Evolutionary conservation across 2,888 invertebrate species (phyloP), one percentile per base, ranked within the genome.

Genomic region (Melieria crassipennis): DNA sequence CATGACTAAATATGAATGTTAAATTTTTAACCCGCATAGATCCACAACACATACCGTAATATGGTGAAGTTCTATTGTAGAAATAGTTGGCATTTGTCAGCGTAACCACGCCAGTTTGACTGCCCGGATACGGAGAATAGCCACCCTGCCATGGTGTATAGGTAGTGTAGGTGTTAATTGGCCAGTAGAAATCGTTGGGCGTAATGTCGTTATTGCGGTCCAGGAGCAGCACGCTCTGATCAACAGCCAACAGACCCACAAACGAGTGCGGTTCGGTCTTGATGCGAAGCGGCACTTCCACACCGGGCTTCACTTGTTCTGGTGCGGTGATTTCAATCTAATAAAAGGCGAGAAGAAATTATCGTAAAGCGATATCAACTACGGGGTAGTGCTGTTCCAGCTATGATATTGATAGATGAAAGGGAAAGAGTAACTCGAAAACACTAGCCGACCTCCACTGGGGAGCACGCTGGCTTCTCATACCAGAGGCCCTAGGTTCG

Each of bases 231-330:
- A 94, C 93, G 81, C 93, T 92, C 85, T 95, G 92, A 86, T 98
- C 98, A 2, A 96, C 92, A 0, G 95, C 98, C 76, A 97, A 87
- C 7, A 98, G 87, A 1, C 95, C 97, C 4, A 97, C 93, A 78
- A 92, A 92, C 0, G 98, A 96, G 79, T 96, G 93, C 0, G 96
- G 92, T 79, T 93, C 93, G 0, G 97, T 93, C 13, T 90, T 88
- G 16, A 98, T 92, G 6, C 91, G 90, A 5, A 98, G 88, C 76
- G 94, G 92, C 5, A 97, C 91, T 70, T 92, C 89, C 11, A 92
- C 90, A 65, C 94, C 94, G 0, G 97, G 97, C 73, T 92, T 91
- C 0, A 92, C 91, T 84, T 92, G 90, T 4, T 88, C 88, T 11
- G 89, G 90, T 0, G 92, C 87, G 75, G 90, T 89, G 5, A 94